These are phyloP conservation scores for Plectrocnemia conspersa DNA, from an alignment of 1,140 invertebrate species.

Conservation along the genomic window DNA sequence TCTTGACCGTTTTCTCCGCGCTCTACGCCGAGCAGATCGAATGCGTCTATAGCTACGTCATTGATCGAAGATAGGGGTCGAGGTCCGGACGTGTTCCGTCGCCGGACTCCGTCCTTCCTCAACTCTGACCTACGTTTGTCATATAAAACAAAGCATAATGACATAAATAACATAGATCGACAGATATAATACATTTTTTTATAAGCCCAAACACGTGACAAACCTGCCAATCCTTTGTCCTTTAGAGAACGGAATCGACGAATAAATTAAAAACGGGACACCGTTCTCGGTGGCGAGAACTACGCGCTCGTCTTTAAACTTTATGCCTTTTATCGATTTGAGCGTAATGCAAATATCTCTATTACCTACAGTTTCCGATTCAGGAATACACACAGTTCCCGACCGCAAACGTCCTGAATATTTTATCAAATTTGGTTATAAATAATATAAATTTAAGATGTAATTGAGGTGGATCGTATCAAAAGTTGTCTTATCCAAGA, in stretches of 20 bases:
- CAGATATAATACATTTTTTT: constrained; percentile 24
- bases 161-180: constrained; percentile 18
- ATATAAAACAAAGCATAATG: not conserved
- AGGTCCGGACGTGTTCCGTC: constrained; percentile 74
- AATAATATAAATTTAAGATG: too few relatives aligned
- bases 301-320: constrained; percentile 71
- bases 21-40: constrained; percentile 77
- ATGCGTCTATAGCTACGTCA: constrained; percentile 80
- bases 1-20: constrained; percentile 77
- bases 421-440: constrained; percentile 41
- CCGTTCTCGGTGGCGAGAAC: constrained; percentile 67
- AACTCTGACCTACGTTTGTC: constrained; percentile 57
- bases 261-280: constrained; percentile 77
- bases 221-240: constrained; percentile 60
- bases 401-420: constrained; percentile 44
- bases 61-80: constrained; percentile 78
- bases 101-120: constrained; percentile 69
- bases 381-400: constrained; percentile 49
- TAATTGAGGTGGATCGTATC: too few relatives aligned
- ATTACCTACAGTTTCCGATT: constrained; percentile 42
- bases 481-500: too few relatives aligned
- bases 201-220: constrained; percentile 18
- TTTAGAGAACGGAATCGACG: constrained; percentile 75
- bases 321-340: constrained; percentile 54
- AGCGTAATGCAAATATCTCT: constrained; percentile 58